Evolutionary conservation across 2,888 invertebrate species (phyloP).

Genomic region (Drosophila anomelani): DNA sequence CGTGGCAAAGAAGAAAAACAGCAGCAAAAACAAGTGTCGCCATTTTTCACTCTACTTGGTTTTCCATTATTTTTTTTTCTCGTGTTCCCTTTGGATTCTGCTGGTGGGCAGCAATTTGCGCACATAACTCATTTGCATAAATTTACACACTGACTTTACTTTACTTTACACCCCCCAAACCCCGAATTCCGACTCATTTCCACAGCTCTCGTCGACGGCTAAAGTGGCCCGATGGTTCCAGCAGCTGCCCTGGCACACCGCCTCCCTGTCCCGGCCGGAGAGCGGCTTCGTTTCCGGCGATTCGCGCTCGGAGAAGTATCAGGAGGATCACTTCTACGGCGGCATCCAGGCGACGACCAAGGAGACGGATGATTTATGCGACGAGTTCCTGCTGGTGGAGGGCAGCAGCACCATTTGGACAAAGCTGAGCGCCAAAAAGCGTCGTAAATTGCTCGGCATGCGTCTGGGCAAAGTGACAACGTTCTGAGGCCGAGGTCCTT

Average conservation of each 20-base stretch:
- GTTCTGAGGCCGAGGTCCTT: conserved; percentile 84
- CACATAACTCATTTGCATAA: conserved; percentile 80
- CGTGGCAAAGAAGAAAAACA: conserved; percentile 17
- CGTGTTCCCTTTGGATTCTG: conserved; percentile 9
- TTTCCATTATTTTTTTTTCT: conserved; percentile 4
- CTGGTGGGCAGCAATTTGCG: conserved; percentile 73
- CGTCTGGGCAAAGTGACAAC: conserved; percentile 90
- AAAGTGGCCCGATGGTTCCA: conserved; percentile 94
- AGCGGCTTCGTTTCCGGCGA: conserved; percentile 91
- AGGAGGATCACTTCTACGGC: conserved; percentile 84
- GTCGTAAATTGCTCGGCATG: conserved; percentile 88
- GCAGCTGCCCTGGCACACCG: conserved; percentile 86
- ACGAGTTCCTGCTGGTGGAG: conserved; percentile 88
- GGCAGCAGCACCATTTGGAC: conserved; percentile 88
- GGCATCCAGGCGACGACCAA: conserved; percentile 54
- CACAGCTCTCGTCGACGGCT: conserved; percentile 90
- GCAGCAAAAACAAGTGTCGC: conserved; percentile 62
- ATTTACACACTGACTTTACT: conserved; percentile 72
- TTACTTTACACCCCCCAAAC: conserved; percentile 12
- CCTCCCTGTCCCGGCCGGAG: conserved; percentile 90
- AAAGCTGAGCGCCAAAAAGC: conserved; percentile 89
- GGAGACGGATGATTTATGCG: conserved; percentile 85
- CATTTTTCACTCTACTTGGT: conserved; percentile 63
- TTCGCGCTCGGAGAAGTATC: conserved; percentile 86
- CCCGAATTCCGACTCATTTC: conserved; percentile 45